Base-by-base conservation (phyloP, 2,797 vertebrate species). In the Borostomias antarcticus region DNA sequence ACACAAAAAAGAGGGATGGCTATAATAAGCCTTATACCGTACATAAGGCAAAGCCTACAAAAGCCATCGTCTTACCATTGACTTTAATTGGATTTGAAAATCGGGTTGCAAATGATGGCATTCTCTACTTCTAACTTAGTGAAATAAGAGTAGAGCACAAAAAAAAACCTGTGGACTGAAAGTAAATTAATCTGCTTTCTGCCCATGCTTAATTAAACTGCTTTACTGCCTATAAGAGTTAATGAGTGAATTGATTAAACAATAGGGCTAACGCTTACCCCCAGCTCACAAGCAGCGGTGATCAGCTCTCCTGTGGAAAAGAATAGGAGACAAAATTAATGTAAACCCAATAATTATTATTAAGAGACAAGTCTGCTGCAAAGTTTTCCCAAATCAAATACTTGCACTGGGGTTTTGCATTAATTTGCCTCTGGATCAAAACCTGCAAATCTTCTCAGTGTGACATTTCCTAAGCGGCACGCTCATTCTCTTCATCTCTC, bases 231-330 rank as follows among this genome's bases (percentile, higher is more conserved):
- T 98, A 95, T 96, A 96, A 96, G 94, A 97, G 97, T 96, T 98
- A 99, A 99, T 98, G 97, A 98, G 95, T 96, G 95, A 96, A 98
- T 97, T 98, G 96, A 97, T 98, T 98, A 98, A 98, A 98, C 97
- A 98, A 99, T 98, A 96, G 93, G 91, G 95, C 94, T 95, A 97
- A 97, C 96, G 94, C 97, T 98, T 95, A 99, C 97, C 95, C 97
- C 97, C 94, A 99, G 96, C 95, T 98, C 97, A 94, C 96, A 96
- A 86, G 97, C 96, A 85, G 96, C 94, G 92, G 96, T 98, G 96
- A 99, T 98, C 96, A 98, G 94, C 94, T 99, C 96, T 97, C 97
- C 97, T 99, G 97, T 96, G 96, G 94, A 97, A 97, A 87, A 95
- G 96, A 92, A 92, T 84, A 89, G 89, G 88, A 87, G 84, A 90